Evolutionary conservation across 2,888 invertebrate genomes (phyloP).

Genomic region (Hirtodrosophila histrioides): DNA sequence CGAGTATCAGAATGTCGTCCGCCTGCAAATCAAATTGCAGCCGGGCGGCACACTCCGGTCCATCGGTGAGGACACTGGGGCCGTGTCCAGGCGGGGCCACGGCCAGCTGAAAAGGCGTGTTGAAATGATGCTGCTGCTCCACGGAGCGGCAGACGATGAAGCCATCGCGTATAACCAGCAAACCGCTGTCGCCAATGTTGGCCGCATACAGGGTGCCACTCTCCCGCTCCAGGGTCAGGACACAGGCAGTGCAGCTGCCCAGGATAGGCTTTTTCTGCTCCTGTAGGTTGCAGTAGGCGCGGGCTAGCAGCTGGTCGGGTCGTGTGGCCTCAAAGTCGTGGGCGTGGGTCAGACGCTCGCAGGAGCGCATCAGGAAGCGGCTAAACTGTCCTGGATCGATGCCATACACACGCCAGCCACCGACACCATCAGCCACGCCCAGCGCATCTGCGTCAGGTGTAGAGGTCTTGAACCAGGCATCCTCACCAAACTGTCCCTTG

Average conservation of each 20-base stretch:
- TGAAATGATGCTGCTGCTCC: slow-evolving; percentile 98
- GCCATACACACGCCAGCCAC: slow-evolving; percentile 98
- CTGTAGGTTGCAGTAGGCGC: slow-evolving; percentile 94
- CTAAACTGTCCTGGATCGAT: slow-evolving; percentile 98
- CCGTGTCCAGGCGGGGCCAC: slow-evolving; percentile 95
- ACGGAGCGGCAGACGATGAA: slow-evolving; percentile 94
- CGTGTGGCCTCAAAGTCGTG: slow-evolving; percentile 92
- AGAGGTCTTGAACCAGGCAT: slow-evolving; percentile 94
- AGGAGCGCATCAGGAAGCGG: slow-evolving; percentile 94
- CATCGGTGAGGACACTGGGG: slow-evolving; percentile 93
- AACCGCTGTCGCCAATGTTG: slow-evolving; percentile 98
- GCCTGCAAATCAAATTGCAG: slow-evolving; percentile 92
- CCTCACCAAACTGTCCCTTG: slow-evolving; percentile 97
- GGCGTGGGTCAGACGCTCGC: slow-evolving; percentile 93
- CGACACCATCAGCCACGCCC: slow-evolving; percentile 99
- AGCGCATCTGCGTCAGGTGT: slow-evolving; percentile 89
- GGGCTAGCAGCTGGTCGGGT: slow-evolving; percentile 93
- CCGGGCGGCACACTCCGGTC: slow-evolving; percentile 94
- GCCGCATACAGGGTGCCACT: slow-evolving; percentile 95
- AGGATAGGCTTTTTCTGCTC: slow-evolving; percentile 95
- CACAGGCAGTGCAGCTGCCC: slow-evolving; percentile 98
- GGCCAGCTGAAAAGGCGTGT: slow-evolving; percentile 97
- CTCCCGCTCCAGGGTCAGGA: slow-evolving; percentile 94
- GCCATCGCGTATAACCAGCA: slow-evolving; percentile 93
- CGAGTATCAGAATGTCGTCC: slow-evolving; percentile 95